A percentile compares a stretch with the other conserved stretches of the same genome.
These are phyloP conservation scores for Carlito syrichta DNA, from an alignment of 2,113 vertebrate species.

Conservation along the genomic window DNA sequence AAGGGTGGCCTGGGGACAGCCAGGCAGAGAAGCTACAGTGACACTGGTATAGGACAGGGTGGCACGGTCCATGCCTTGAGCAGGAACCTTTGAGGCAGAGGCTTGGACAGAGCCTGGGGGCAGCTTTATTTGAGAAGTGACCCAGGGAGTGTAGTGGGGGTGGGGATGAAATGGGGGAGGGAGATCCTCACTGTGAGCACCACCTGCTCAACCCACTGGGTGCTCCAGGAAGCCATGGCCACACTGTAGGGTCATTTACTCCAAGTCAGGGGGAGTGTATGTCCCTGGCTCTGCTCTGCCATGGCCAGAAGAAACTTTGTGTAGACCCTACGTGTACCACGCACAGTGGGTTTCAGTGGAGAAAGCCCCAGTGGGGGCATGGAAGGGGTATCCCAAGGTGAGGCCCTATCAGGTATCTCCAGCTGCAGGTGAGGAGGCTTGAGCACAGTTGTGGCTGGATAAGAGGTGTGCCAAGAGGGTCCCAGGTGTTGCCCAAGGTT, in stretches of 20 bases:
- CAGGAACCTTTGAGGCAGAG: background rate
- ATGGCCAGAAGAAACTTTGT: background rate
- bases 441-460: background rate
- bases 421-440: rapidly evolving
- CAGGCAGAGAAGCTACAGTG: rapidly evolving
- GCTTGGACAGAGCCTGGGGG: background rate
- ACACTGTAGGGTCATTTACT: background rate
- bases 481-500: too few species aligned
- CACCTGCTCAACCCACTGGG: rapidly evolving
- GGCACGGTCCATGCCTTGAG: background rate
- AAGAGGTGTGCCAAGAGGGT: background rate
- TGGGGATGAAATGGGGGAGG: too few species aligned
- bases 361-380: background rate
- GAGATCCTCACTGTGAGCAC: background rate
- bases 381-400: background rate
- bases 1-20: background rate
- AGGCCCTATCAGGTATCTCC: background rate
- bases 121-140: background rate
- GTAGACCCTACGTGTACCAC: rapidly evolving
- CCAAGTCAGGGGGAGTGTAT: background rate
- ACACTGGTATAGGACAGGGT: too few species aligned
- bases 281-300: background rate
- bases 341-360: background rate
- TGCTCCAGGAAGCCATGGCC: background rate
- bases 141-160: background rate